Evolutionary conservation across 2,888 invertebrate genomes (phyloP), one percentile per base, ranked within the genome.

Genomic region (Oscheius sp.): DNA sequence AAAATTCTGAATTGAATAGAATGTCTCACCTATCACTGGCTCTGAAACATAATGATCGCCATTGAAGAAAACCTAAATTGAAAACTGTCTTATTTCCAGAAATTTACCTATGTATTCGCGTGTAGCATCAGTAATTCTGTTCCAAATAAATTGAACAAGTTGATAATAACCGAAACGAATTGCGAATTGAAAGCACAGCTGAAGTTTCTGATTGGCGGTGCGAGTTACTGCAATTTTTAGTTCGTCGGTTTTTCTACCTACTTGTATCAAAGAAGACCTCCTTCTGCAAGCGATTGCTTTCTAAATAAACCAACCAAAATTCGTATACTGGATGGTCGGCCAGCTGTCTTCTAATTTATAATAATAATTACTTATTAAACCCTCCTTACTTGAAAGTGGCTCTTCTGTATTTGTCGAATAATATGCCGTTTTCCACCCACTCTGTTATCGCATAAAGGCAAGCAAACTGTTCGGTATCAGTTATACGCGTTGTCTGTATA

Each of bases 251-350:
- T n/a, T 72, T 3, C 13, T 25, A 25, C 35, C 16, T 6, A 74
- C 74, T 69, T 52, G 75, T 76, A 59, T 77, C 81, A 35, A 35
- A 35, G 35, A 35, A 35, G 35, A 35, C 9, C 35, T 35, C 35
- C 9, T 35, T 35, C 5, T 35, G 5, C 35, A 3, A 9, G 9
- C 73, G 55, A 45, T 66, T 45, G 5, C 68, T 72, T 58, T 66
- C 75, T 72, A 81, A 74, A 46, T 82, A 73, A 7, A 82, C 77
- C 23, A 81, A 58, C 83, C 83, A 83, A 69, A 83, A 83, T 45
- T 83, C 83, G 71, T 82, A 83, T 27, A 82, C 83, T 1, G 82
- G 82, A 73, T 83, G 82, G 43, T 83, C 77, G 18, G 72, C 27
- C 7, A 83, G 75, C 55, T 78, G 79, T 55, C 77, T 82, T 66